phyloP scores from a whole-genome alignment of 23 tunicate species.

The Halocynthia aurantium region DNA sequence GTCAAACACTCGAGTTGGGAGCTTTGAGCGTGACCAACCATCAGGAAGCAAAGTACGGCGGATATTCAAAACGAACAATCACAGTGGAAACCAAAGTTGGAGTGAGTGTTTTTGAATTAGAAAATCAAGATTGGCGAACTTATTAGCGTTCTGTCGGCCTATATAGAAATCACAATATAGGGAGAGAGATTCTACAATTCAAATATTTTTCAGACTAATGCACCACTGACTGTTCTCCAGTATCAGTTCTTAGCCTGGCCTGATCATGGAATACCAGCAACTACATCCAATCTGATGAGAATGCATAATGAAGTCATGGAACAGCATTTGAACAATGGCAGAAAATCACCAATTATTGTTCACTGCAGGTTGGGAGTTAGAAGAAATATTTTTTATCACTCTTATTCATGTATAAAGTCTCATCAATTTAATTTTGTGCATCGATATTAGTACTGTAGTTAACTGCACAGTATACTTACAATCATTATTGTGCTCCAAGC shows the following conservation, averaged over 20 bases:
- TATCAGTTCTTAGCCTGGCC: constrained; percentile 12
- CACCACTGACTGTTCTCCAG: background rate
- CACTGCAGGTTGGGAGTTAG: background rate
- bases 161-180: too few species aligned
- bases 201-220: background rate
- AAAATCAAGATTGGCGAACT: too few species aligned
- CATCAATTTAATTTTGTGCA: too few species aligned
- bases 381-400: too few species aligned
- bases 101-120: background rate
- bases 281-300: constrained; percentile 3
- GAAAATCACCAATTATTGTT: background rate
- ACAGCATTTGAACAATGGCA: background rate
- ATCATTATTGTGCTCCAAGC: too few species aligned
- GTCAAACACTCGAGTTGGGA: background rate
- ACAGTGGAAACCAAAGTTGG: background rate
- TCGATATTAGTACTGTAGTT: too few species aligned
- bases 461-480: too few species aligned
- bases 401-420: too few species aligned
- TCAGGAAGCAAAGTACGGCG: background rate
- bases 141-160: too few species aligned
- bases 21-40: background rate
- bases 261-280: constrained; percentile 5
- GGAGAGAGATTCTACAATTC: too few species aligned
- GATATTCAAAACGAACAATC: background rate
- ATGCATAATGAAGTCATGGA: constrained; percentile 5